Evolutionary conservation across 2,888 invertebrate species (phyloP).

Genomic region (Ecliptopera silaceata): DNA sequence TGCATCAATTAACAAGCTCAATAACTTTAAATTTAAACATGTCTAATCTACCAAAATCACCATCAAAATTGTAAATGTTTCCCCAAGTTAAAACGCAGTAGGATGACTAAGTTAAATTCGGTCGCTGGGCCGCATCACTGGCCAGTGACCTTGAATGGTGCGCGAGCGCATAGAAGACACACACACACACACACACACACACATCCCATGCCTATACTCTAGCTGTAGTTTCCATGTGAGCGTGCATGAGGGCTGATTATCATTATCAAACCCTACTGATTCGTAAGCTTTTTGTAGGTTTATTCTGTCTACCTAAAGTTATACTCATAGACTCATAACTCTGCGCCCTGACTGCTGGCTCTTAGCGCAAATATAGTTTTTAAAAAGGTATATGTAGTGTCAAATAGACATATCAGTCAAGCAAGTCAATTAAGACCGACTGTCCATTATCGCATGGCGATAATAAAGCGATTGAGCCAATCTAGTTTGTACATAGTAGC

Average conservation of each 20-base stretch:
- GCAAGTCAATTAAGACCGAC: too few species aligned
- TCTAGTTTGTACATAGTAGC: neutral
- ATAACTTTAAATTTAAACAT: too few species aligned
- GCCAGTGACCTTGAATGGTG: conserved; percentile 74
- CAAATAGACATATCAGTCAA: too few species aligned
- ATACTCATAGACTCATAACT: too few species aligned
- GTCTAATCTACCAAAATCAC: too few species aligned
- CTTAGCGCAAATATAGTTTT: too few species aligned
- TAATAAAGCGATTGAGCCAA: too few species aligned
- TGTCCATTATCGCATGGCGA: too few species aligned
- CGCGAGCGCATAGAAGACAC: conserved; percentile 70
- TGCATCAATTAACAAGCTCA: too few species aligned
- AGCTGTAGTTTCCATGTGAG: conserved; percentile 40
- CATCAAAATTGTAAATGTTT: neutral
- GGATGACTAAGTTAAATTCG: conserved; percentile 63
- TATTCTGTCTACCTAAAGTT: neutral
- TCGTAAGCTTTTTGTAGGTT: conserved; percentile 24
- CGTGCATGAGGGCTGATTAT: conserved; percentile 43
- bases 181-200: conserved; percentile 43
- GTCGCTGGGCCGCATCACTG: conserved; percentile 64
- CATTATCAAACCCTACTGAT: conserved; percentile 35
- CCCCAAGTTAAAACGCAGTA: conserved; percentile 40
- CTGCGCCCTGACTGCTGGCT: too few species aligned
- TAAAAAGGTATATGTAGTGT: too few species aligned
- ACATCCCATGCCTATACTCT: conserved; percentile 34